Conservation (phyloP, 2,888 invertebrate species). For the Netelia virgata region DNA sequence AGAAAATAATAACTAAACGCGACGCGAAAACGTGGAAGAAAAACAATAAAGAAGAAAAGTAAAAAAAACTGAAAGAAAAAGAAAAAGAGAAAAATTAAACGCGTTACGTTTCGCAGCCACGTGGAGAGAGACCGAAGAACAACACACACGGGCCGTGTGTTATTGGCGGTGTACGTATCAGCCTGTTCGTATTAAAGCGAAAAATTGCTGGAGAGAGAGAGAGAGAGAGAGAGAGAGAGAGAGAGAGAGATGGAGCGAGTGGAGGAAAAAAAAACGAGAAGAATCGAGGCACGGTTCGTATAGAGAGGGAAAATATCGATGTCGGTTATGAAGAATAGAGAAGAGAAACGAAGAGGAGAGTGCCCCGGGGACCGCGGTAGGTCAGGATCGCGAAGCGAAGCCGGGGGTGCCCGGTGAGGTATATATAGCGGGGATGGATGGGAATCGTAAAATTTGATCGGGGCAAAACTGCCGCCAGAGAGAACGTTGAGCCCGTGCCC, state of each 20-base stretch:
- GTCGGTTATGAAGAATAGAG: constrained; percentile 65
- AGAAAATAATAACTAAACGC: no score
- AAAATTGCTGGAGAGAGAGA: background rate
- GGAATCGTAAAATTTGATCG: constrained; percentile 84
- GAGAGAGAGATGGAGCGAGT: no score
- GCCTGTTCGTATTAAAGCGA: background rate
- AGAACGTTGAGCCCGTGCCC: constrained; percentile 64
- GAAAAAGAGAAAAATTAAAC: no score
- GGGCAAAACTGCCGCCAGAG: constrained; percentile 74
- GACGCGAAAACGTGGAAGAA: constrained; percentile 2
- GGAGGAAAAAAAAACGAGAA: constrained; percentile 18
- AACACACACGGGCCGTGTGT: background rate
- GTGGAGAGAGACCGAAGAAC: background rate
- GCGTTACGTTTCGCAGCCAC: background rate
- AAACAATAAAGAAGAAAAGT: constrained; percentile 53
- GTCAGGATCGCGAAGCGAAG: constrained; percentile 72
- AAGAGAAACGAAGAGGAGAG: constrained; percentile 67
- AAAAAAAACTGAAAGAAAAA: constrained; percentile 43
- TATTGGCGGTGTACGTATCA: background rate
- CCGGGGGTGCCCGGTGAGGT: constrained; percentile 76
- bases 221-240: background rate
- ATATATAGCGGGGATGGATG: constrained; percentile 78
- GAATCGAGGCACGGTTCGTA: constrained; percentile 36
- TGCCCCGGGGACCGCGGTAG: constrained; percentile 63
- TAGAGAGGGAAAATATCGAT: constrained; percentile 66